Conservation (phyloP, 1,140 invertebrate species). For the Meloidogyne hapla region DNA sequence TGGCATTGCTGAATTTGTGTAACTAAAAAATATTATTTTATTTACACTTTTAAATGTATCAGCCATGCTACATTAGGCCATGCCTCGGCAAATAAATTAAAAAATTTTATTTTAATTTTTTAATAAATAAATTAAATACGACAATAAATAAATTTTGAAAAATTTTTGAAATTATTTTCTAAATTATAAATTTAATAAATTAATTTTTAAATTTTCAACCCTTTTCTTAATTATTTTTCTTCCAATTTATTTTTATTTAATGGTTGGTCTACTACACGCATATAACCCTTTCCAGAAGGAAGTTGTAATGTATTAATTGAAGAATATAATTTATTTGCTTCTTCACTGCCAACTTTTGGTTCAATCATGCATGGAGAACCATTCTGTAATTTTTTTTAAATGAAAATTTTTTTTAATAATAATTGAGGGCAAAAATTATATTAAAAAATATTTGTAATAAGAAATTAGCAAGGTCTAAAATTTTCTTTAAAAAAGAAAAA, state of each 20-base stretch:
- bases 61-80: conserved; percentile 47
- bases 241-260: background rate
- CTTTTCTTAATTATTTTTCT: background rate
- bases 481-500: no score
- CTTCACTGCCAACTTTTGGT: conserved; percentile 30
- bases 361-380: conserved; percentile 27
- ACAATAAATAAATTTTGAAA: no score
- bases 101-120: conserved; percentile 21
- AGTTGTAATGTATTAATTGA: conserved; percentile 34
- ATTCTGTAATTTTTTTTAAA: conserved; percentile 7
- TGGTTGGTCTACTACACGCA: conserved; percentile 34
- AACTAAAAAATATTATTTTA: background rate
- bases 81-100: conserved; percentile 24
- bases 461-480: no score
- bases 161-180: no score
- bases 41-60: conserved; percentile 24
- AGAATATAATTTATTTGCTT: conserved; percentile 41
- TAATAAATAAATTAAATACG: background rate
- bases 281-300: conserved; percentile 53
- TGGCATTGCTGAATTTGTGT: conserved; percentile 44
- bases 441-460: no score
- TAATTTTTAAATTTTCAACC: background rate
- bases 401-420: background rate
- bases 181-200: no score
- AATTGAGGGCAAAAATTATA: no score